phyloP scores from a whole-genome alignment of 2,113 vertebrate species.

The Alaudala cheleensis region DNA sequence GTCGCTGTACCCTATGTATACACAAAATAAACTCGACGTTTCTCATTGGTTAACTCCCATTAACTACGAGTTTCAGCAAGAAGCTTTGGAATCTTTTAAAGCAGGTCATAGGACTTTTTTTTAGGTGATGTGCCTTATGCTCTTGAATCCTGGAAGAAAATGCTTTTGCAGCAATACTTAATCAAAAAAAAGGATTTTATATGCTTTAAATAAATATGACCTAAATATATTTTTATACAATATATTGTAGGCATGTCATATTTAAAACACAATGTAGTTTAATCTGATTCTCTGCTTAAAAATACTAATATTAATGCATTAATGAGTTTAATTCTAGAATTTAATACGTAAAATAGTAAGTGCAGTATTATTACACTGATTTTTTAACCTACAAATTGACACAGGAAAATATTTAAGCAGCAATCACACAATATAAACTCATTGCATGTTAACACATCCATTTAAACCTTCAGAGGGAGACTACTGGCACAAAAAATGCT shows the following conservation, averaged over 20 bases:
- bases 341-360: not conserved
- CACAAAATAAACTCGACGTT: not conserved
- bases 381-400: not conserved
- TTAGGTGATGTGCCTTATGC: not conserved
- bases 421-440: not conserved
- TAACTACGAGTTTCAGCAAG: not conserved
- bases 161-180: not conserved
- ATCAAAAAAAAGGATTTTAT: not conserved
- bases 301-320: not conserved
- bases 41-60: not conserved
- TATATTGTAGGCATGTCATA: not conserved
- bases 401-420: not conserved
- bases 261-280: not conserved
- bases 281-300: not conserved
- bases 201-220: not conserved
- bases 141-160: not conserved
- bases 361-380: not conserved
- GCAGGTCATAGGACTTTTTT: not conserved
- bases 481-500: not conserved
- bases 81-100: not conserved
- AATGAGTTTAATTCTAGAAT: not conserved
- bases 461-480: not conserved
- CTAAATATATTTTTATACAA: not conserved
- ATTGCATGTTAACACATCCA: not conserved
- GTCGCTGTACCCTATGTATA: rapidly evolving